These are phyloP conservation scores for Pecten maximus DNA, from an alignment of 2,888 invertebrate species.

Conservation along the genomic window DNA sequence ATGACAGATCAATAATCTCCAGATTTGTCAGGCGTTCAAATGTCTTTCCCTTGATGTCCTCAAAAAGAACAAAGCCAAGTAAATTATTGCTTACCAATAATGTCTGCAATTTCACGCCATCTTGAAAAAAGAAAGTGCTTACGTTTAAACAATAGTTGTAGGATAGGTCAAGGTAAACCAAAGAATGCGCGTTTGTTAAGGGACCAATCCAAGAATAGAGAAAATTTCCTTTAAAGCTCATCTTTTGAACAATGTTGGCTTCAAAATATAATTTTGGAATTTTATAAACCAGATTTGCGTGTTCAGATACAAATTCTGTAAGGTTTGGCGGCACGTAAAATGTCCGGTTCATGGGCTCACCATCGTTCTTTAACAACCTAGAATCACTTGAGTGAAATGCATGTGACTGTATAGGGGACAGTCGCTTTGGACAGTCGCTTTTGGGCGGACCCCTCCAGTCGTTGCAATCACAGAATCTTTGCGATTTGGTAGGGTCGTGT, in stretches of 20 bases:
- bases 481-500: neutral
- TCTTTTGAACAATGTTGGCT: neutral
- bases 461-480: neutral
- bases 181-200: neutral
- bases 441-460: neutral
- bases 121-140: slow-evolving; percentile 34
- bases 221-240: slow-evolving; percentile 41
- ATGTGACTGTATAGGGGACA: too few species aligned
- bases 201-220: slow-evolving; percentile 42
- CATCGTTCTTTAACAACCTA: too few species aligned
- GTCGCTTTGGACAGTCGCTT: neutral
- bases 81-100: too few species aligned
- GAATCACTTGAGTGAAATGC: too few species aligned
- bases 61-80: neutral
- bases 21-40: neutral
- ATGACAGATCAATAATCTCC: neutral
- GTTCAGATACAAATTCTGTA: slow-evolving; percentile 23
- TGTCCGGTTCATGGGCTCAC: neutral
- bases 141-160: slow-evolving; percentile 17
- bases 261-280: slow-evolving; percentile 31
- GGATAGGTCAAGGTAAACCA: slow-evolving; percentile 31
- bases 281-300: slow-evolving; percentile 37
- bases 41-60: neutral
- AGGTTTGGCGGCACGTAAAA: slow-evolving; percentile 42
- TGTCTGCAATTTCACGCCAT: neutral